A percentile compares a stretch with the other conserved stretches of the same genome.
These are phyloP conservation scores for Cebus imitator DNA, from an alignment of 2,113 vertebrate species.

Conservation along the genomic window DNA sequence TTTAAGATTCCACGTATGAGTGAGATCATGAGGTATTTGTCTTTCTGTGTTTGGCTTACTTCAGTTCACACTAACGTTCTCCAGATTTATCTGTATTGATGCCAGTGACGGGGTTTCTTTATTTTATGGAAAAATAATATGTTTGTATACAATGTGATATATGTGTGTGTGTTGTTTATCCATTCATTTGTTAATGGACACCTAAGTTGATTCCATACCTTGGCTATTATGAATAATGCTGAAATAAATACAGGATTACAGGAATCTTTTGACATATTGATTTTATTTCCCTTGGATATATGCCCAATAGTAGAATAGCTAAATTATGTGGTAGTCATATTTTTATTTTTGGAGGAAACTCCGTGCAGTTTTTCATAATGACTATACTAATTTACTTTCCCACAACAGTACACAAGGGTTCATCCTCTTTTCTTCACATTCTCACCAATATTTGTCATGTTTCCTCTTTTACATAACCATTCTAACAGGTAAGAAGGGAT, in stretches of 20 bases:
- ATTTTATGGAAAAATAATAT: not conserved
- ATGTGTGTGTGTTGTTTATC: not conserved
- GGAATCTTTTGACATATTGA: not conserved
- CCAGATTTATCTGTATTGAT: not conserved
- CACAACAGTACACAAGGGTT: not conserved
- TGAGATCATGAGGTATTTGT: not conserved
- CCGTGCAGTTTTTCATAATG: not conserved
- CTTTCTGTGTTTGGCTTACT: not conserved
- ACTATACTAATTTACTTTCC: not conserved
- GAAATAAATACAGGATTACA: not conserved
- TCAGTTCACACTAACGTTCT: not conserved
- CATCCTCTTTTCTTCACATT: not conserved
- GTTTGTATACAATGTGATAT: not conserved
- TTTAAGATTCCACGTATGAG: not conserved
- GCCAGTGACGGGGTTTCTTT: not conserved
- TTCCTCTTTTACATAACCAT: not conserved
- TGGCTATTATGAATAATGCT: not conserved
- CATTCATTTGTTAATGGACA: not conserved
- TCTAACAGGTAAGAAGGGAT: not conserved
- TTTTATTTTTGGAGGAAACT: not conserved
- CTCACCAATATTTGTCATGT: not conserved
- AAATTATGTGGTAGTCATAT: not conserved
- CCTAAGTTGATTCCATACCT: not conserved
- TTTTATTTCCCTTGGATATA: not conserved
- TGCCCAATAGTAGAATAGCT: not conserved